Evolutionary conservation across 2,797 vertebrate species (phyloP).

Genomic region (Protosalanx chinensis): DNA sequence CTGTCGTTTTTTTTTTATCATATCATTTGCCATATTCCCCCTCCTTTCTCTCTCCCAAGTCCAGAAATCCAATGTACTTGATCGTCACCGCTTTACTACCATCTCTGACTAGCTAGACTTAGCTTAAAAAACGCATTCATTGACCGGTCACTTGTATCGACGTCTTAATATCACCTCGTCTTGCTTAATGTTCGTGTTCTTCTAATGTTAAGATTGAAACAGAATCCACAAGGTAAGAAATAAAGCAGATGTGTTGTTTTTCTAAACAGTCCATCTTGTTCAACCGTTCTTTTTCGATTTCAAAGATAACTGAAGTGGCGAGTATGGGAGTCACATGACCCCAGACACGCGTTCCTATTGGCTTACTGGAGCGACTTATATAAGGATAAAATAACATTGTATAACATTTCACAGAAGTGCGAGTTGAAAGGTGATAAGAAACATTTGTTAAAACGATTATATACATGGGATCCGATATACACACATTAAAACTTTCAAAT

Average conservation of each 20-base stretch:
- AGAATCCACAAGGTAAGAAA: background rate
- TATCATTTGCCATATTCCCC: background rate
- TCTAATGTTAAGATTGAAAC: background rate
- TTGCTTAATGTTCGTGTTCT: background rate
- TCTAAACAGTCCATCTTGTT: background rate
- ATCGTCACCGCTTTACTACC: slow-evolving; percentile 35
- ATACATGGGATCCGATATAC: background rate
- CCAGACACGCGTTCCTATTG: slow-evolving; percentile 51
- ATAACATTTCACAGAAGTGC: slow-evolving; percentile 57
- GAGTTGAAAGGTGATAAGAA: slow-evolving; percentile 8
- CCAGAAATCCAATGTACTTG: slow-evolving; percentile 3
- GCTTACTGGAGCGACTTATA: slow-evolving; percentile 72
- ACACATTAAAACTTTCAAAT: background rate
- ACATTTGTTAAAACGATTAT: background rate
- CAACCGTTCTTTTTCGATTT: slow-evolving; percentile 20
- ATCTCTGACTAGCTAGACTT: slow-evolving; percentile 34
- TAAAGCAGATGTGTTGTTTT: background rate
- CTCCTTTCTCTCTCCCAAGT: background rate
- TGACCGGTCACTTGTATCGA: background rate
- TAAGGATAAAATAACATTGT: slow-evolving; percentile 70
- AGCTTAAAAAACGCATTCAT: background rate
- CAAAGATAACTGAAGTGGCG: slow-evolving; percentile 25
- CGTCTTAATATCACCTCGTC: background rate
- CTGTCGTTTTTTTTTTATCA: no score
- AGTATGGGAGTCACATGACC: slow-evolving; percentile 56